Conservation (phyloP, 30 jellyfish, hydroid and myxozoan species). For the Aurelia aurita complex sp. Pacific region DNA sequence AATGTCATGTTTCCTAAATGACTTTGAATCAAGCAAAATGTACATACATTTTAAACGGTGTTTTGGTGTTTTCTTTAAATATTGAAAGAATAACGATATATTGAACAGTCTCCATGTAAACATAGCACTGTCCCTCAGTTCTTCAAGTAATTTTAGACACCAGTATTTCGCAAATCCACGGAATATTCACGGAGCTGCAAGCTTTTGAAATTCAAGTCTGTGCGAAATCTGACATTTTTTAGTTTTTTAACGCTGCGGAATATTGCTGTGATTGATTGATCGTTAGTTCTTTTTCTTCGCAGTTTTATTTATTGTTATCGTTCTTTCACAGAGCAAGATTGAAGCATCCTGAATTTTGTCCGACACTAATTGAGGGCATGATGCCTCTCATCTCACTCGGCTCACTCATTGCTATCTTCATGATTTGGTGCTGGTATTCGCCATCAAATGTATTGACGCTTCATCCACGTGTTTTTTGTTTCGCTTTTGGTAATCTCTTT, state of each 20-base stretch:
- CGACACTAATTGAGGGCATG: constrained; percentile 70
- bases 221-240: no score
- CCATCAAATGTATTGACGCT: constrained; percentile 41
- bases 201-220: no score
- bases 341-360: constrained; percentile 80
- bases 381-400: constrained; percentile 73
- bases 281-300: no score
- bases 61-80: neutral
- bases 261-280: no score
- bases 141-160: no score
- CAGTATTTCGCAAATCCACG: no score
- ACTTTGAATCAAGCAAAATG: neutral
- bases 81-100: no score
- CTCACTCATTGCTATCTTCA: constrained; percentile 19
- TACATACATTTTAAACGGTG: neutral
- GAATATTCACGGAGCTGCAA: no score
- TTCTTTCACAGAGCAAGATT: constrained; percentile 63
- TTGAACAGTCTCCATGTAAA: no score
- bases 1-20: neutral
- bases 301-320: neutral
- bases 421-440: constrained; percentile 61
- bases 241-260: no score
- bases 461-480: constrained; percentile 52
- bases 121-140: no score
- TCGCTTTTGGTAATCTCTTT: constrained; percentile 79